These are phyloP conservation scores for Anastatus disparis DNA, from an alignment of 1,140 invertebrate genomes.

Conservation along the genomic window DNA sequence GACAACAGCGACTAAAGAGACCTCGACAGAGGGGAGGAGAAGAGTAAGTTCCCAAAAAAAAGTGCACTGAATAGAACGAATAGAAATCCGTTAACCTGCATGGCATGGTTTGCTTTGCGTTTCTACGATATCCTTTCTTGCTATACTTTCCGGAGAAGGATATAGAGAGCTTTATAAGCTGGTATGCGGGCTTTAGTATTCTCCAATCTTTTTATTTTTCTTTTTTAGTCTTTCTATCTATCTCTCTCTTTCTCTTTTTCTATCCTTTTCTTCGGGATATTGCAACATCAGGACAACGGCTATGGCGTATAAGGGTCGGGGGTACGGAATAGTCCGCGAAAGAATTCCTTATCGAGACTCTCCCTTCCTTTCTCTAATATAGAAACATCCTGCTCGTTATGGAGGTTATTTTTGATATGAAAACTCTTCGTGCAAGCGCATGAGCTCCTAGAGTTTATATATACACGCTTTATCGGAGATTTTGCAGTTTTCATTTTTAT, in stretches of 20 bases:
- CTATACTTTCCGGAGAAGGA: conserved; percentile 11
- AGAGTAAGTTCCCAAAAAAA: conserved; percentile 6
- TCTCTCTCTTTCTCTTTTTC: not conserved
- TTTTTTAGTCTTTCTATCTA: conserved; percentile 35
- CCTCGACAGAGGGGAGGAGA: conserved; percentile 2
- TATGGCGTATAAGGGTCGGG: conserved; percentile 2
- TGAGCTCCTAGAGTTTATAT: too few relatives aligned
- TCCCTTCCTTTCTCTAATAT: conserved; percentile 11
- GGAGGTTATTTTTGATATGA: conserved; percentile 35
- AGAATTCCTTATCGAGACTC: conserved; percentile 37
- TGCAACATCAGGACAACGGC: not conserved
- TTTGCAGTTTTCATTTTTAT: conserved; percentile 28
- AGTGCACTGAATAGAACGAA: conserved; percentile 20
- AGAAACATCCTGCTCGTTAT: conserved; percentile 36
- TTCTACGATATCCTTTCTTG: not conserved
- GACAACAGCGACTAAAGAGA: conserved; percentile 6
- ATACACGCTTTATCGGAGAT: conserved; percentile 33
- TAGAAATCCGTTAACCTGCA: conserved; percentile 38
- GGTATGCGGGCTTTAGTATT: conserved; percentile 26
- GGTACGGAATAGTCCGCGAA: conserved; percentile 18
- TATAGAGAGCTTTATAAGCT: conserved; percentile 17
- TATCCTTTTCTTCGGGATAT: not conserved
- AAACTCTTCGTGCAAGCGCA: conserved; percentile 1
- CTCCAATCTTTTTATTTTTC: conserved; percentile 21
- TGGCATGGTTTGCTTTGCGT: not conserved